A percentile compares a stretch with the other conserved stretches of the same genome.
phyloP scores from a whole-genome alignment of 2,888 invertebrate genomes.

The Molanna angustata region DNA sequence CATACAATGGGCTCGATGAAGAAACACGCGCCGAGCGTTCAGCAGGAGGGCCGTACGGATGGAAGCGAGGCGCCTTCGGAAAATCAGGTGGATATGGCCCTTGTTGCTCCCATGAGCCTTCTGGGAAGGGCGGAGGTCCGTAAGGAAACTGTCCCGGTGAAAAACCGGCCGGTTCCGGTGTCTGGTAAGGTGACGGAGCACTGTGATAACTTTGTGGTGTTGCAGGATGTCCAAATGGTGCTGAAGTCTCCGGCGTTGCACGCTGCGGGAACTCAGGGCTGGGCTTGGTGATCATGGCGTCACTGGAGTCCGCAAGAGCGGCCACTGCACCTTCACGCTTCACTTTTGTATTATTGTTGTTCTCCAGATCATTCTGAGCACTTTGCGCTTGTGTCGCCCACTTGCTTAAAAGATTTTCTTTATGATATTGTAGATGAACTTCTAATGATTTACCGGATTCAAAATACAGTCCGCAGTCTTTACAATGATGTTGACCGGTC shows the following conservation, averaged over 20 bases:
- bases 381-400: conserved; percentile 62
- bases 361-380: conserved; percentile 59
- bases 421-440: conserved; percentile 77
- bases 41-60: conserved; percentile 52
- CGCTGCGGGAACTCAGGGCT: conserved; percentile 59
- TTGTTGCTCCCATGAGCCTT: conserved; percentile 47
- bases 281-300: conserved; percentile 61
- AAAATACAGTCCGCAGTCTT: conserved; percentile 71
- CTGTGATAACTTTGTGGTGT: conserved; percentile 66
- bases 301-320: conserved; percentile 74
- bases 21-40: conserved; percentile 55
- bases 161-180: conserved; percentile 57
- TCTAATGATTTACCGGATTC: conserved; percentile 75
- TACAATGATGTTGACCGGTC: conserved; percentile 66
- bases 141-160: conserved; percentile 54
- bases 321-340: conserved; percentile 60
- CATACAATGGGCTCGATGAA: conserved; percentile 56
- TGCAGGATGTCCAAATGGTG: conserved; percentile 60
- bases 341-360: conserved; percentile 64
- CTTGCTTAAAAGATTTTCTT: conserved; percentile 71
- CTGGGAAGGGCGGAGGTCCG: conserved; percentile 48
- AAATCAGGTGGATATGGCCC: conserved; percentile 40
- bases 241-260: conserved; percentile 57
- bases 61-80: conserved; percentile 47
- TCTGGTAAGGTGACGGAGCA: conserved; percentile 65